Conservation (phyloP, 1,140 invertebrate genomes). For the Aphaenogaster floridana region DNA sequence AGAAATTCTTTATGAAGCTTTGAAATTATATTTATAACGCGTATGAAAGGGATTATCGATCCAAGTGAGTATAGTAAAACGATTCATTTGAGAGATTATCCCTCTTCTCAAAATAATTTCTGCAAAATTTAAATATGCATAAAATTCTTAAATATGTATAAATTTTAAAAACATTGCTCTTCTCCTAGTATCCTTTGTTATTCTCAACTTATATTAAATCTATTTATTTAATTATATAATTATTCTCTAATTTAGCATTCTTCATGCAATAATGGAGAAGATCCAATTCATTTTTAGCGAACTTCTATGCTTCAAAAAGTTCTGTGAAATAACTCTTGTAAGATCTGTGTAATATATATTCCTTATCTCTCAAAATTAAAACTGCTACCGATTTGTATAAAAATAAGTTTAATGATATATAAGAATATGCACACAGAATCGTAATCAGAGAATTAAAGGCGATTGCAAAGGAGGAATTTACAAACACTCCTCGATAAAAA, state of each 20-base stretch:
- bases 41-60: conserved; percentile 2
- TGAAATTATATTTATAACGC: background rate
- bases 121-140: background rate
- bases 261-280: background rate
- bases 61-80: background rate
- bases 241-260: background rate
- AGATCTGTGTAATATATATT: background rate
- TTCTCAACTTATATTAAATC: background rate
- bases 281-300: background rate
- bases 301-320: background rate
- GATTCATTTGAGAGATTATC: background rate
- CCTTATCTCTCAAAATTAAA: background rate
- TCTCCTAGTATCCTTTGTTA: background rate
- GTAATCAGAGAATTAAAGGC: background rate
- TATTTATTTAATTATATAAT: background rate
- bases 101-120: background rate
- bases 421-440: background rate
- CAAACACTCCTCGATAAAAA: background rate
- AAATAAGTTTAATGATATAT: background rate
- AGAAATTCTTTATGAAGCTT: background rate
- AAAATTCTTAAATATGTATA: background rate
- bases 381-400: background rate
- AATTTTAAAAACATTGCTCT: background rate
- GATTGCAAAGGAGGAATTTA: background rate
- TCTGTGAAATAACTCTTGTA: background rate